Evolutionary conservation across 2,888 invertebrate species (phyloP).

Genomic region (Nomada ruficornis): DNA sequence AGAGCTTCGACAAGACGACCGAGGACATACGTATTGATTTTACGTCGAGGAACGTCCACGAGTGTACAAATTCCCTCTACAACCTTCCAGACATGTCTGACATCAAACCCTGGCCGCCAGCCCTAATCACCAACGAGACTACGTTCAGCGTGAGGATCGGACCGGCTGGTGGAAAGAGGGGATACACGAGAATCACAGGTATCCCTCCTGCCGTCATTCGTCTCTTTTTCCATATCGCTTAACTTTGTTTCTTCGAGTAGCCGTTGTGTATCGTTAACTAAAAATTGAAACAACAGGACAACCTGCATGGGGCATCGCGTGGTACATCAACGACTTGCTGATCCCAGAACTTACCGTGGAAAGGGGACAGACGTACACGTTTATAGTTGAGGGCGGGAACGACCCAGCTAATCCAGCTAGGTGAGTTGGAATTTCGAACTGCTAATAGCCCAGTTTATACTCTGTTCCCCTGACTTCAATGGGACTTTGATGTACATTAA

Average conservation of each 20-base stretch:
- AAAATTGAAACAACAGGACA: conserved; percentile 84
- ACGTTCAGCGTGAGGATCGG: conserved; percentile 92
- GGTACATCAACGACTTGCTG: conserved; percentile 96
- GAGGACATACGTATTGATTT: conserved; percentile 93
- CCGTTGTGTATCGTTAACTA: not conserved
- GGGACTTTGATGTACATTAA: conserved; percentile 2
- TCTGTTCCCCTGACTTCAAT: not conserved
- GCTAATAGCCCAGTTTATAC: conserved; percentile 8
- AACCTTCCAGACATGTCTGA: conserved; percentile 87
- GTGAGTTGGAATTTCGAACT: conserved; percentile 79
- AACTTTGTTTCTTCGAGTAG: not conserved
- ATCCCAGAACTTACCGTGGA: conserved; percentile 96
- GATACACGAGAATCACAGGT: conserved; percentile 93
- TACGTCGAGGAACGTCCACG: conserved; percentile 88
- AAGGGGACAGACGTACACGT: conserved; percentile 93
- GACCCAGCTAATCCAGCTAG: conserved; percentile 92
- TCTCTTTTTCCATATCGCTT: no score
- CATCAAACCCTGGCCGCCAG: conserved; percentile 89
- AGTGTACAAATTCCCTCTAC: conserved; percentile 89
- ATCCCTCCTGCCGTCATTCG: conserved; percentile 36
- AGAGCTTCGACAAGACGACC: conserved; percentile 89
- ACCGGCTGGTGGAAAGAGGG: conserved; percentile 92
- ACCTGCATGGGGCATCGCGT: conserved; percentile 95
- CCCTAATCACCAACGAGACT: conserved; percentile 86
- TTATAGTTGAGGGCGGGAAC: conserved; percentile 93